These are phyloP conservation scores for Neoarius graeffei DNA, from an alignment of 2,113 vertebrate genomes.

Conservation along the genomic window DNA sequence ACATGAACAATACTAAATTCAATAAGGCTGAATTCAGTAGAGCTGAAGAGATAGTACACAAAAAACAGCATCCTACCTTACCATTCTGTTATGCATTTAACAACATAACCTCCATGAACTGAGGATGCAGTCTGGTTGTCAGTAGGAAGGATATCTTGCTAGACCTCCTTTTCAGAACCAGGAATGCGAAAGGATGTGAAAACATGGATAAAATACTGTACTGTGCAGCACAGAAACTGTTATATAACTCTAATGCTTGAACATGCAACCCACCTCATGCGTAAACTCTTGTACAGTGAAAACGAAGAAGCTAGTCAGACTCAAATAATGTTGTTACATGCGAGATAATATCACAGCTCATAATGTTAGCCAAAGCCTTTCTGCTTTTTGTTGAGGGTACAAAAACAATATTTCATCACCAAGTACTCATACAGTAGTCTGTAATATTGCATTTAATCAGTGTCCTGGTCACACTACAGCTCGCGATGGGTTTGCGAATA, in stretches of 20 bases:
- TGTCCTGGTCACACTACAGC: no score
- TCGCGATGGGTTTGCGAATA: no score
- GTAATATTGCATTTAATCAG: background rate
- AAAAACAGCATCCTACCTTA: constrained; percentile 7
- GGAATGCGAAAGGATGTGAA: background rate
- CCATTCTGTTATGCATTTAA: background rate
- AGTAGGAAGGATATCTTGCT: background rate
- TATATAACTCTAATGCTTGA: background rate
- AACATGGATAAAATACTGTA: background rate
- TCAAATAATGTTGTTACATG: background rate
- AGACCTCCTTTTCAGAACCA: background rate
- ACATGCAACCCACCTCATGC: background rate
- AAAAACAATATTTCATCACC: background rate
- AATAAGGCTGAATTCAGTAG: background rate
- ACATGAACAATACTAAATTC: background rate
- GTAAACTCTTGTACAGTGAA: background rate
- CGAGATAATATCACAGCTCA: background rate
- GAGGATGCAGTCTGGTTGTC: background rate
- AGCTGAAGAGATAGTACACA: background rate
- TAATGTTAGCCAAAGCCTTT: background rate
- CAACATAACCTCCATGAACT: background rate
- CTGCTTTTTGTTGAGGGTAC: background rate
- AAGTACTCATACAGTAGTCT: background rate
- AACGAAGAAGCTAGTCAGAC: background rate
- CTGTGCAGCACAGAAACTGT: background rate